Conservation (phyloP, 2,113 vertebrate genomes). For the Sorex araneus region DNA sequence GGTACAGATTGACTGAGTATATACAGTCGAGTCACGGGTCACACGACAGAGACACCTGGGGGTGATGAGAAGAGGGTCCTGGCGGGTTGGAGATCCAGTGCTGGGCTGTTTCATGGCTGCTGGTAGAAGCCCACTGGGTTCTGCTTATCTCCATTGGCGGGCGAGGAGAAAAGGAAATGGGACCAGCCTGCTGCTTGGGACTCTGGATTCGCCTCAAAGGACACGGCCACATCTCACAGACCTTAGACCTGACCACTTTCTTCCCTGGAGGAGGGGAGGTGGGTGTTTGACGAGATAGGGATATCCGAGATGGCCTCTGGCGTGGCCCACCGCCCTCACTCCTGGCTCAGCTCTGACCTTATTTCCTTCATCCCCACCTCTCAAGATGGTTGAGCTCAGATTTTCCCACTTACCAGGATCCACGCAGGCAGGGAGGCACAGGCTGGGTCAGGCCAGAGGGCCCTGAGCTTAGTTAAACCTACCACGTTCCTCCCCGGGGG, state of each 20-base stretch:
- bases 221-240: neutral
- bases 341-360: neutral
- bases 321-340: too few species aligned
- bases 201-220: neutral
- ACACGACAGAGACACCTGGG: neutral
- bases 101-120: neutral
- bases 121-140: neutral
- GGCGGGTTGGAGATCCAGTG: neutral
- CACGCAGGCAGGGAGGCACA: neutral
- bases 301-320: neutral
- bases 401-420: conserved; percentile 42
- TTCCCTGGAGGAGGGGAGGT: neutral
- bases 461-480: conserved; percentile 26
- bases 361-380: neutral
- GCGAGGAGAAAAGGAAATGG: neutral
- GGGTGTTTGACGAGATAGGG: neutral
- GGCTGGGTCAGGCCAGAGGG: neutral
- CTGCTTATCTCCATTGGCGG: neutral
- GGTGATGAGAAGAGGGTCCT: neutral
- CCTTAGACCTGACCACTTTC: neutral
- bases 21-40: too few species aligned
- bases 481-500: neutral
- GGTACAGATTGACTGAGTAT: neutral
- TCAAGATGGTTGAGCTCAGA: neutral
- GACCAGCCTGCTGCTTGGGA: neutral